These are phyloP conservation scores for Ovis aries DNA, from an alignment of 2,113 vertebrate species.

Conservation along the genomic window DNA sequence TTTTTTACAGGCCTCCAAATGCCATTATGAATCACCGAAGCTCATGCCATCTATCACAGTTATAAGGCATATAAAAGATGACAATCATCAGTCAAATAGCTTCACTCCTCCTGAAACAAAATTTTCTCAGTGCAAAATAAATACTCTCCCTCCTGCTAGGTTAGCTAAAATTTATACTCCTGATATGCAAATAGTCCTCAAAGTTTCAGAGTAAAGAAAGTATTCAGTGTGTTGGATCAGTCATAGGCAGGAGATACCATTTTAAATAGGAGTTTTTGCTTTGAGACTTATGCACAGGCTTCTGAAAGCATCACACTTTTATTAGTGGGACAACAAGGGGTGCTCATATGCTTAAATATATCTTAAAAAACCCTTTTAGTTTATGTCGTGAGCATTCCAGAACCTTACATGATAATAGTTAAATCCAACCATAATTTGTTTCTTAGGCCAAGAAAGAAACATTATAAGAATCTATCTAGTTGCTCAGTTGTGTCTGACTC, in stretches of 20 bases:
- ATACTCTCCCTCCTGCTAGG: conserved; percentile 24
- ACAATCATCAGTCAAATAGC: conserved; percentile 42
- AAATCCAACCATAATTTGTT: neutral
- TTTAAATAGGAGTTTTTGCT: conserved; percentile 20
- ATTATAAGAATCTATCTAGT: neutral
- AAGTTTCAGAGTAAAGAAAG: conserved; percentile 29
- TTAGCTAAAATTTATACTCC: conserved; percentile 51
- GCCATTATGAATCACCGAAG: conserved; percentile 34
- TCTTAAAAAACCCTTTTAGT: neutral
- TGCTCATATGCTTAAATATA: neutral
- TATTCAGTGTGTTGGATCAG: neutral
- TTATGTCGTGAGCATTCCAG: neutral
- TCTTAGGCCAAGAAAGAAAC: neutral
- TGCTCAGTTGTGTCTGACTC: neutral
- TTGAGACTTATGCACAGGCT: neutral
- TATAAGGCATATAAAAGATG: conserved; percentile 41
- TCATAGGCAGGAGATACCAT: neutral
- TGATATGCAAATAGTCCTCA: conserved; percentile 5
- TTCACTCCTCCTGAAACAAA: conserved; percentile 33
- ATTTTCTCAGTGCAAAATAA: conserved; percentile 47
- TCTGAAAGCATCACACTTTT: neutral
- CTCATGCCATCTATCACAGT: conserved; percentile 46
- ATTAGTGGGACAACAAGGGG: neutral
- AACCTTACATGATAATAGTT: neutral
- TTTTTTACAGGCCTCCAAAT: conserved; percentile 33